Evolutionary conservation across 2,888 invertebrate species (phyloP).

Genomic region (Perizoma flavofasciatum): DNA sequence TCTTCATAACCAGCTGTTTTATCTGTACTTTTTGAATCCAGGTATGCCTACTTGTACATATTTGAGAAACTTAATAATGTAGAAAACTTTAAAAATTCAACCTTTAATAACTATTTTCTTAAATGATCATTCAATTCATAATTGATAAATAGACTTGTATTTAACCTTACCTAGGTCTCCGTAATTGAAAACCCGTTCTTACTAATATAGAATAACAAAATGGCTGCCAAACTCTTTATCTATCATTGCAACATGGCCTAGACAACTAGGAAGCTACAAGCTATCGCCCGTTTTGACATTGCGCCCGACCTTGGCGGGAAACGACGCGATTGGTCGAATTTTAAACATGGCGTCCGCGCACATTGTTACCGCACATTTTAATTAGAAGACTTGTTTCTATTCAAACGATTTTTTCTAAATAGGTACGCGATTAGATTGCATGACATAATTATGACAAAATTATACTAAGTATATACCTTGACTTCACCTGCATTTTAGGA

Average conservation of each 20-base stretch:
- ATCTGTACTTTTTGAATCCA: too few relatives aligned
- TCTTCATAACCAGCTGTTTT: too few relatives aligned
- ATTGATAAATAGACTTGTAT: too few relatives aligned
- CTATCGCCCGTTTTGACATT: conserved; percentile 70
- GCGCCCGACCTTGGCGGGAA: conserved; percentile 70
- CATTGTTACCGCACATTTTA: conserved; percentile 67
- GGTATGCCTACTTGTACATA: too few relatives aligned
- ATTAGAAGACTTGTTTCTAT: conserved; percentile 74
- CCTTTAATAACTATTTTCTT: too few relatives aligned
- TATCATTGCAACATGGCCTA: conserved; percentile 74
- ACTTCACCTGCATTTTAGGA: conserved; percentile 20
- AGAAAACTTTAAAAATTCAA: too few relatives aligned
- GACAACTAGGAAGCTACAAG: conserved; percentile 72
- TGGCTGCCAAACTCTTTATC: conserved; percentile 69
- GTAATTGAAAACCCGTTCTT: conserved; percentile 39
- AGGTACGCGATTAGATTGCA: too few relatives aligned
- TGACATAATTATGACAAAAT: too few relatives aligned
- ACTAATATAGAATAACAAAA: conserved; percentile 58
- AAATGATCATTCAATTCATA: too few relatives aligned
- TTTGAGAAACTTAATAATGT: too few relatives aligned
- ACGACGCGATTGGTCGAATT: conserved; percentile 66
- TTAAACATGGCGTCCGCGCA: conserved; percentile 73
- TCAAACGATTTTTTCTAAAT: background rate
- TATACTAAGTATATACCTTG: background rate
- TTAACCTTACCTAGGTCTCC: conserved; percentile 27